phyloP scores from a whole-genome alignment of 1,140 invertebrate species.

The Sycobia sp. region DNA sequence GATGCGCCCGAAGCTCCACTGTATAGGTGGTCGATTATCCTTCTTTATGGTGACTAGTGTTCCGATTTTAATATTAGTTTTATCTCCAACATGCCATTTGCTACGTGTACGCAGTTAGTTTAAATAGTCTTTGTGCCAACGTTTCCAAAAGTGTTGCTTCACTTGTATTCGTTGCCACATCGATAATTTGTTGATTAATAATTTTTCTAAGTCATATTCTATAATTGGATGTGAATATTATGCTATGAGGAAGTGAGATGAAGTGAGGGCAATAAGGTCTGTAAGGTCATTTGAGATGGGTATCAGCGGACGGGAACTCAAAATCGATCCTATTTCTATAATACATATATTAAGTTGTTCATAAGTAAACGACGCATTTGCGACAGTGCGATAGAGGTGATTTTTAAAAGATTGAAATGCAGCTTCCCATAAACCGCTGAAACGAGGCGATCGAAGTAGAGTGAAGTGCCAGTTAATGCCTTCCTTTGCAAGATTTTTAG shows the following conservation, averaged over 20 bases:
- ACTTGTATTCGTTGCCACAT: constrained; percentile 7
- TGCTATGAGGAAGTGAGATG: constrained; percentile 8
- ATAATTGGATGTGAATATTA: neutral
- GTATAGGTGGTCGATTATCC: too few relatives aligned
- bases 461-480: neutral
- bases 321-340: too few relatives aligned
- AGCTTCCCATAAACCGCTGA: neutral
- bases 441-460: neutral
- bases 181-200: neutral
- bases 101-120: constrained; percentile 1
- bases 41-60: too few relatives aligned
- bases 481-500: neutral
- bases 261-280: neutral
- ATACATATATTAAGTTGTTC: constrained; percentile 5
- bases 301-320: neutral
- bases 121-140: too few relatives aligned
- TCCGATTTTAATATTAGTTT: too few relatives aligned
- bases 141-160: constrained; percentile 11
- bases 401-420: constrained; percentile 6
- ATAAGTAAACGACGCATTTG: neutral
- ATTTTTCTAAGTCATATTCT: neutral
- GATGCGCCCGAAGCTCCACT: too few relatives aligned
- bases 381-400: neutral
- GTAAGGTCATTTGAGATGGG: too few relatives aligned
- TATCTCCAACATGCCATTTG: too few relatives aligned